Percentiles rank a stretch among this genome's conserved stretches.
phyloP scores from a whole-genome alignment of 2,113 vertebrate species.

The Apteryx mantelli region DNA sequence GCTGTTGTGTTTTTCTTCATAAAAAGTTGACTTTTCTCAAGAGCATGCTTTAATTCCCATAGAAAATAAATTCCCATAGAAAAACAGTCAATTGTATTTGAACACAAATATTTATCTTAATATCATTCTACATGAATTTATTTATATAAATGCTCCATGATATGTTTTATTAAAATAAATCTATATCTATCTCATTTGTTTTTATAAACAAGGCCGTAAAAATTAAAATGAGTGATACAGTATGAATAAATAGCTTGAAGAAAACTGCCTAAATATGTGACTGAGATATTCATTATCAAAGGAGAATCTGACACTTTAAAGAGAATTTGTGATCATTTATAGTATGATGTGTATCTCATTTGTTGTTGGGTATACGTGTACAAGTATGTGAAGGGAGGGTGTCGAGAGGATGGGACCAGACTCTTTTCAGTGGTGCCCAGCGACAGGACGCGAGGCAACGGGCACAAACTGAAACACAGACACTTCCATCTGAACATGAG shows the following conservation, averaged over 20 bases:
- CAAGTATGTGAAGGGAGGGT: no score
- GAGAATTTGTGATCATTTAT: not conserved
- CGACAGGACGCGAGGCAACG: no score
- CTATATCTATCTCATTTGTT: not conserved
- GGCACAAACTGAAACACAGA: no score
- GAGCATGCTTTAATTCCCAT: conserved; percentile 33
- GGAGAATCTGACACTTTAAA: not conserved
- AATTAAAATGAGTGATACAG: not conserved
- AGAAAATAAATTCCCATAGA: conserved; percentile 47
- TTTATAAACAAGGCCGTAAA: not conserved
- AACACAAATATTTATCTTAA: conserved; percentile 49
- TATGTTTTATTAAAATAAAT: not conserved
- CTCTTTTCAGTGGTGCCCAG: no score
- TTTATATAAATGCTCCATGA: not conserved
- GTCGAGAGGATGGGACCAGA: no score
- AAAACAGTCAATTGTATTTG: conserved; percentile 37
- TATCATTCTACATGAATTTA: not conserved
- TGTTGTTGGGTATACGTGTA: not conserved
- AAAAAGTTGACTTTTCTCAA: conserved; percentile 43
- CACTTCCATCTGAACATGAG: no score
- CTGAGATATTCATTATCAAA: not conserved
- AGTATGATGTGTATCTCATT: not conserved
- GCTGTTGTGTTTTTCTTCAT: conserved; percentile 33
- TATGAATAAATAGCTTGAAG: not conserved
- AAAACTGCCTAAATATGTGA: not conserved